A percentile compares a stretch with the other conserved stretches of the same genome.
These are phyloP conservation scores for Aphodius sticticus DNA, from an alignment of 2,888 invertebrate species.

Conservation along the genomic window DNA sequence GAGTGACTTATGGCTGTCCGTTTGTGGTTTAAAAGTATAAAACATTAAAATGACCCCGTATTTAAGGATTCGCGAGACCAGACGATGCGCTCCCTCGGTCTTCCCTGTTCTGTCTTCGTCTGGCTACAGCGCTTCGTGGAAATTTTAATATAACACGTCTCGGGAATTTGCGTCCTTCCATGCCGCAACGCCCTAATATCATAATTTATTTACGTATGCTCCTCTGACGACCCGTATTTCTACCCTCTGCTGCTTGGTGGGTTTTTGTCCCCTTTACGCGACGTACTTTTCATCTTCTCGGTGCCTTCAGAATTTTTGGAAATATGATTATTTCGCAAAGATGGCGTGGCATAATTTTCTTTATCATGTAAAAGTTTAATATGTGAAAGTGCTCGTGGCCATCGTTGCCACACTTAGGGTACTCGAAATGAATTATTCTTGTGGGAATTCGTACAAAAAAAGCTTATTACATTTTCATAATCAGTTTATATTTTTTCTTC, in stretches of 20 bases:
- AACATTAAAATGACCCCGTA: conserved; percentile 51
- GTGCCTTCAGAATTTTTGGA: neutral
- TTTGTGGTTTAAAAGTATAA: conserved; percentile 51
- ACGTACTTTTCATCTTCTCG: conserved; percentile 6
- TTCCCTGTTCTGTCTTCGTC: conserved; percentile 33
- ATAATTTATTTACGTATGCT: conserved; percentile 49
- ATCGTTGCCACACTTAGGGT: neutral
- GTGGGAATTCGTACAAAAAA: neutral
- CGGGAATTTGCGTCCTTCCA: conserved; percentile 47
- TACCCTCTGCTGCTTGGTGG: neutral
- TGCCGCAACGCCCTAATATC: conserved; percentile 43
- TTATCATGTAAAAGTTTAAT: neutral
- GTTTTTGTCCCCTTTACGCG: conserved; percentile 8
- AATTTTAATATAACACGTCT: conserved; percentile 52
- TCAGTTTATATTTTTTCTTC: neutral
- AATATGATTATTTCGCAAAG: conserved; percentile 7
- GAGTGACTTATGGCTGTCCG: conserved; percentile 53
- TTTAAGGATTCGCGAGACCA: conserved; percentile 46
- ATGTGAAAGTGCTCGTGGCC: neutral
- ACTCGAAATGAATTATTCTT: neutral
- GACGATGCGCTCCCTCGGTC: neutral
- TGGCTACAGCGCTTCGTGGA: conserved; percentile 31
- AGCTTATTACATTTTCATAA: neutral
- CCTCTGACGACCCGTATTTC: conserved; percentile 13
- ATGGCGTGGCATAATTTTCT: neutral